Percentiles rank a stretch among this genome's conserved stretches.
Conservation (phyloP, 2,888 invertebrate genomes). For the Cotesia congregata region DNA sequence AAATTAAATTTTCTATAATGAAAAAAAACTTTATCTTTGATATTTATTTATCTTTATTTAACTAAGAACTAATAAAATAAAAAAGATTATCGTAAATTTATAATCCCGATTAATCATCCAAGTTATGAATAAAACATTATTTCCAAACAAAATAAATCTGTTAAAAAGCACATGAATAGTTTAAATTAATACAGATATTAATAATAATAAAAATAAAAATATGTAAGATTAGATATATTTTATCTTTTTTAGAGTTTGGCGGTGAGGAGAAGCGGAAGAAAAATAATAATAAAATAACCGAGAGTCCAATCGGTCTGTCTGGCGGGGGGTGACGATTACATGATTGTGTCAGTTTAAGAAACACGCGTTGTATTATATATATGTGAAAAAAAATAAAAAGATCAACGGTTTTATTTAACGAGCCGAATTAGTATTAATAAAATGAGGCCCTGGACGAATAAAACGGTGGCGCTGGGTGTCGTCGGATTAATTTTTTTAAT, state of each 20-base stretch:
- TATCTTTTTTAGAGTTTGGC: neutral
- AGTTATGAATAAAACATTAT: no score
- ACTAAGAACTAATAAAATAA: no score
- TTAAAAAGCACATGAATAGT: neutral
- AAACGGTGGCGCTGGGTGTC: neutral
- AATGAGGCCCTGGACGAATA: neutral
- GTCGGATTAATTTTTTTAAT: neutral
- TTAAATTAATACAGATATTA: neutral
- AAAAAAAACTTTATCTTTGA: no score
- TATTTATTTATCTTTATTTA: no score
- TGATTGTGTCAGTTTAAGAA: neutral
- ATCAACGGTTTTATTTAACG: neutral
- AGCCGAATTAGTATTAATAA: neutral
- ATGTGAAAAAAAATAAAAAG: neutral
- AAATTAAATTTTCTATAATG: no score
- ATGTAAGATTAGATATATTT: neutral
- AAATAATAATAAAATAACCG: neutral
- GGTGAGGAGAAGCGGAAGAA: neutral
- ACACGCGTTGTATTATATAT: neutral
- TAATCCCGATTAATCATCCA: no score
- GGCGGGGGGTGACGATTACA: neutral
- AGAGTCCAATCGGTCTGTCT: neutral
- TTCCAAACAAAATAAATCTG: no score
- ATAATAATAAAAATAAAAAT: neutral
- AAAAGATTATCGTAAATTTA: no score